Base-by-base conservation (phyloP, 2,888 invertebrate genomes). In the Ommatoiulus sabulosus region DNA sequence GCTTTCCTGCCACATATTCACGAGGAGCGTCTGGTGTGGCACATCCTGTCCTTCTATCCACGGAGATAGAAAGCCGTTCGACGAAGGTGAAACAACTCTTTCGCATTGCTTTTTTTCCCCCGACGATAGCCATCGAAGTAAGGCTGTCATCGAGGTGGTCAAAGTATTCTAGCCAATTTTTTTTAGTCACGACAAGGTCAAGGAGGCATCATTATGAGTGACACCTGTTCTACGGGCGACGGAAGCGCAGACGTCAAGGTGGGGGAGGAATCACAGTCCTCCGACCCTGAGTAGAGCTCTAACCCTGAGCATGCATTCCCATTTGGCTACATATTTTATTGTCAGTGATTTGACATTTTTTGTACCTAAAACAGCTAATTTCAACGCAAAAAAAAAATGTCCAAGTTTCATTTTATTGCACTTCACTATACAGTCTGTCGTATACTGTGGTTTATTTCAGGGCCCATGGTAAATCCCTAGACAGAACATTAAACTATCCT, bases 51-150 rank as follows among this genome's bases (percentile, higher is more conserved):
- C 35, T 35, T 12, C 35, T 80, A 72, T 72, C 80, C 35, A 35
- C 24, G 35, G 12, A 43, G 15, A 57, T 80, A 10, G 24, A 5
- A 52, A 12, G 80, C 80, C 80, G 35, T 24, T 80, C 80, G 15
- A 6, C 35, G 24, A 35, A 80, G 80, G 80, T 80, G 80, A 80
- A 80, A 80, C 80, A 80, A 80, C 80, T 80, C 80, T 80, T 72
- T 72, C 48, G 20, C 24, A 24, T 72, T 72, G 72, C 24, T 72
- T 72, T 24, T 35, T 15, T 52, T 10, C 0, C 3, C 17, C 35
- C 80, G 10, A 80, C 80, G 80, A 80, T 80, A 80, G 80, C 80
- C 80, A 80, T 80, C 80, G 80, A 15, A 15, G 80, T 35, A 80
- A 35, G 35, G 35, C 35, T 80, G 80, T 43, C 80, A 80, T 80